Base-by-base conservation (phyloP, 2,888 invertebrate species). In the Byasa hedistus region DNA sequence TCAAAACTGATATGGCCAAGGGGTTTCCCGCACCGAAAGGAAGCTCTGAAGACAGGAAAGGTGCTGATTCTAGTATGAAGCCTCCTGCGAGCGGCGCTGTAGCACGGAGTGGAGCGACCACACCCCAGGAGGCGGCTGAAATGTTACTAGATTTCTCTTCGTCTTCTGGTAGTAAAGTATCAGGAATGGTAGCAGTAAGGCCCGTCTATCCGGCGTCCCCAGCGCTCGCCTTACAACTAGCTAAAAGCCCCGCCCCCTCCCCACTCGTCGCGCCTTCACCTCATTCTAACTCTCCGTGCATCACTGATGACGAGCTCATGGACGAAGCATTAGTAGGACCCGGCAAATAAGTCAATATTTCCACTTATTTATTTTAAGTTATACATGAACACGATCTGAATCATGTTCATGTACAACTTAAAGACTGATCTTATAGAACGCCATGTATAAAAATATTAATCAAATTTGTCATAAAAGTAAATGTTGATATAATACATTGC, bases 251-350 rank as follows among this genome's bases (percentile, higher is more conserved):
- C 3, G 95, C 95, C 19, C 95, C 95, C 0, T 94, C 95, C 58
- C 94, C 95, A 0, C 88, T 95, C 57, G 90, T 94, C 55, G 94
- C 94, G 60, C 94, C 95, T 7, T 95, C 96, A 8, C 92, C 93
- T n/a, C 93, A 93, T 78, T 93, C 95, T 32, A 94, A 95, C 73
- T 96, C 96, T 8, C 96, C 96, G 22, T 95, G 96, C 76, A 95
- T 96, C 74, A 96, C 97, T 57, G 97, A 97, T 79, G 97, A 98
- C 83, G 97, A 97, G 79, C 93, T 97, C 23, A 97, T 97, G 96
- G 97, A 97, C 83, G 97, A 96, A 81, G 96, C 96, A 8, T 88
- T 97, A 60, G 95, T 96, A 62, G 96, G 96, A 12, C 93, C 95
- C 76, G 95, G 95, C 55, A 96, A 96, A 93, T 95, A 92, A 93